These are phyloP conservation scores for Styela clava DNA, from an alignment of 23 tunicate genomes.

Conservation along the genomic window DNA sequence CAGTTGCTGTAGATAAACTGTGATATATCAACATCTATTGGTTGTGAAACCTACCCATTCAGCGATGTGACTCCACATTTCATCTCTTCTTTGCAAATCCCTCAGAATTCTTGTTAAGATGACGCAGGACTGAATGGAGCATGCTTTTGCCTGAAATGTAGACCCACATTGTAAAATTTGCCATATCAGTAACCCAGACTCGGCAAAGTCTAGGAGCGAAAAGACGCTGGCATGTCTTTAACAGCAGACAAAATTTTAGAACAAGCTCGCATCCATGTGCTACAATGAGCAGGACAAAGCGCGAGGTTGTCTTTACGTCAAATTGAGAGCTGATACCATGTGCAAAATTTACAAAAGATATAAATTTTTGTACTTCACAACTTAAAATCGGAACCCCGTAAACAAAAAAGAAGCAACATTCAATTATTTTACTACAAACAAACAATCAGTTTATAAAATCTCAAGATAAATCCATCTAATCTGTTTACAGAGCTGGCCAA, in stretches of 20 bases:
- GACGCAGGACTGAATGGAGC: constrained; percentile 70
- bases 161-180: not conserved
- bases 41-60: constrained; percentile 72
- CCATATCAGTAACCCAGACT: not conserved
- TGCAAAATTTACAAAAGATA: constrained; percentile 14
- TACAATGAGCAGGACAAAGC: constrained; percentile 41
- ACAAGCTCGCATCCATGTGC: constrained; percentile 58
- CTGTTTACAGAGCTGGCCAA: too few relatives aligned
- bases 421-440: not conserved
- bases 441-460: not conserved
- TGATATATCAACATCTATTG: too few relatives aligned
- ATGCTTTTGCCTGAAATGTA: constrained; percentile 57
- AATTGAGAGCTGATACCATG: constrained; percentile 67
- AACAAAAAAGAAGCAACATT: not conserved
- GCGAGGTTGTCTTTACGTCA: constrained; percentile 39
- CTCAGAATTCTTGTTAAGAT: constrained; percentile 68
- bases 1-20: too few relatives aligned
- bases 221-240: too few relatives aligned
- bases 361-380: not conserved
- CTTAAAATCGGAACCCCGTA: not conserved
- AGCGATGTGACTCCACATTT: constrained; percentile 53
- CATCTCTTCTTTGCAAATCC: constrained; percentile 55
- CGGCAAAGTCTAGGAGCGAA: not conserved
- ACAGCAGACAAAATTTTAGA: not conserved
- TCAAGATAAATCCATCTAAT: too few relatives aligned